phyloP scores from a whole-genome alignment of 2,888 invertebrate genomes.

The Phlogophora meticulosa region DNA sequence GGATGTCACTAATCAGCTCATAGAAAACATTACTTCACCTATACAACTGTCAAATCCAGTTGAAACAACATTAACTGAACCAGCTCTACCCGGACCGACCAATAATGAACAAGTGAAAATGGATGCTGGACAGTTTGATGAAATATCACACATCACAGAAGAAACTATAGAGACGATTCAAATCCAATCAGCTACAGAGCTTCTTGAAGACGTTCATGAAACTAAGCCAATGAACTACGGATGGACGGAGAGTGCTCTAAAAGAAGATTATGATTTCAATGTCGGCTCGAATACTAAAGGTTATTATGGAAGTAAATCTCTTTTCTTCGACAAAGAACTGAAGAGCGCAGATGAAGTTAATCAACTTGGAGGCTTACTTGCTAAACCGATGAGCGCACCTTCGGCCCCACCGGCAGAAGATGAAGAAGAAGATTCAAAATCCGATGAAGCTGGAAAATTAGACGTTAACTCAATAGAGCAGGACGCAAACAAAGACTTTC shows the following conservation, averaged over 20 bases:
- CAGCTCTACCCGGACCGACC: slow-evolving; percentile 25
- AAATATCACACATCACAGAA: slow-evolving; percentile 81
- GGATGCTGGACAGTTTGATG: slow-evolving; percentile 65
- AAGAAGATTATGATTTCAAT: slow-evolving; percentile 72
- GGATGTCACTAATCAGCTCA: slow-evolving; percentile 82
- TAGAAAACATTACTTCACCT: slow-evolving; percentile 85
- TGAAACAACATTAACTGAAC: slow-evolving; percentile 76
- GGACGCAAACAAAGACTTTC: slow-evolving; percentile 87
- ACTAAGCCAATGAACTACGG: slow-evolving; percentile 70
- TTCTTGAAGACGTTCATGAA: slow-evolving; percentile 72
- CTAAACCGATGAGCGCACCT: slow-evolving; percentile 77
- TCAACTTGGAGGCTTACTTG: slow-evolving; percentile 75
- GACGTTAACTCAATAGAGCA: slow-evolving; percentile 87
- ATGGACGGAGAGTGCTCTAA: slow-evolving; percentile 70
- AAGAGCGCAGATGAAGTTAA: slow-evolving; percentile 82
- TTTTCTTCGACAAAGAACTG: slow-evolving; percentile 78
- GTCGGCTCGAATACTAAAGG: slow-evolving; percentile 72
- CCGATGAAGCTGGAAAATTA: slow-evolving; percentile 81
- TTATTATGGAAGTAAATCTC: slow-evolving; percentile 75
- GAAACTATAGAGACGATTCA: slow-evolving; percentile 83
- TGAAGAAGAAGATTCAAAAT: slow-evolving; percentile 83
- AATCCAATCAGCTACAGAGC: slow-evolving; percentile 78
- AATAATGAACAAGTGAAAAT: slow-evolving; percentile 41
- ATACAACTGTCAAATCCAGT: slow-evolving; percentile 85
- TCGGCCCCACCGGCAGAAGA: slow-evolving; percentile 82